Evolutionary conservation across 2,888 invertebrate species (phyloP), one percentile per base, ranked within the genome.

Genomic region (Pachydiplax longipennis): DNA sequence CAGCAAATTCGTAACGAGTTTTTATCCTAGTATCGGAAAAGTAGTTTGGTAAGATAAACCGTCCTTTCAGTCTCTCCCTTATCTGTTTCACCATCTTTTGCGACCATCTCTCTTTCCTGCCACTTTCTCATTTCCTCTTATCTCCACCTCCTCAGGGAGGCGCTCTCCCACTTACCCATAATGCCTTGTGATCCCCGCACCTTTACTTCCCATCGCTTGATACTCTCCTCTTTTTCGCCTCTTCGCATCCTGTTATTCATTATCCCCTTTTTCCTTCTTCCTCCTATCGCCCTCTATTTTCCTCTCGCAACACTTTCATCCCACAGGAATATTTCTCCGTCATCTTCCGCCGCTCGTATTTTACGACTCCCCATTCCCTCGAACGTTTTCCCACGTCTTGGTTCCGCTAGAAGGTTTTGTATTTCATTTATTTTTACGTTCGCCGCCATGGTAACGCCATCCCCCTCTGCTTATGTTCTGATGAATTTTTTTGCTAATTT

Each of bases 121-220:
- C 80, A 35, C 58, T 58, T 58, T 83, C 82, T 83, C 82, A 83
- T 83, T 87, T 87, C 87, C 87, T 87, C 87, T 87, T 87, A 87
- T 87, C 87, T 87, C 48, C 87, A 37, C 83, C 31, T 31, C 35
- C 18, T 18, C 25, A 83, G 31, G 35, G 83, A 53, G 58, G 18
- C 53, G 44, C 37, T 37, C 37, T 22, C 44, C 44, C 82, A 44
- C 82, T 48, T 82, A 44, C 81, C 81, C 81, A 44, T 44, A 82
- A 82, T 82, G 44, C 82, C 82, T 81, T 44, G 81, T n/a, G 81
- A 81, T 44, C n/a, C 81, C 6, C 44, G 15, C 83, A 25, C 31
- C n/a, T 48, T 2, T 25, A 18, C 82, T 53, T 25, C 48, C 82
- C 37, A 37, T 44, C 44, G 8, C 44, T 22, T 44, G 22, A 12